phyloP scores from a whole-genome alignment of 2,888 invertebrate genomes.

The Cantharis flavilabris region DNA sequence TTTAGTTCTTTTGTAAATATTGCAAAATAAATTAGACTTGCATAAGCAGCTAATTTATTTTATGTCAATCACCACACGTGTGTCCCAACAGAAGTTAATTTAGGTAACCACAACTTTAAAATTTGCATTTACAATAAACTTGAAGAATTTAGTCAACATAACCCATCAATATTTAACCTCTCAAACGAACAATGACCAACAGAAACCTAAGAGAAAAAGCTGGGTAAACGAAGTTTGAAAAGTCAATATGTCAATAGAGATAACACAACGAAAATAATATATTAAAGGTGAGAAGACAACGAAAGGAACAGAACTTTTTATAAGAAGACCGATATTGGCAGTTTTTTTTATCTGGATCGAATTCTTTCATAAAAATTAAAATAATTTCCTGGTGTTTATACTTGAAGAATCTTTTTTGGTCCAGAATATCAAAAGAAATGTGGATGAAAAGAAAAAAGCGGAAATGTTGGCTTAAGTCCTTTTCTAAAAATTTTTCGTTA shows the following conservation, averaged over 20 bases:
- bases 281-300: slow-evolving; percentile 13
- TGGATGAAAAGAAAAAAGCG: neutral
- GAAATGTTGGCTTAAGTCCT: neutral
- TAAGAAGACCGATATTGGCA: too few species aligned
- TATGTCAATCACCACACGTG: neutral
- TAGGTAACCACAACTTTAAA: neutral
- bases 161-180: neutral
- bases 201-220: neutral
- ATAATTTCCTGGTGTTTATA: neutral
- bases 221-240: slow-evolving; percentile 7
- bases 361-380: neutral
- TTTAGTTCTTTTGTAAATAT: neutral
- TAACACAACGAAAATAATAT: slow-evolving; percentile 10
- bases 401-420: neutral
- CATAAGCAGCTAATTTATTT: neutral
- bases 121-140: neutral
- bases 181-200: neutral
- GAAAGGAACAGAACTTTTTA: neutral
- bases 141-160: neutral
- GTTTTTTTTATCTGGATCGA: neutral
- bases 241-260: slow-evolving; percentile 24
- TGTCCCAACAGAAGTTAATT: neutral
- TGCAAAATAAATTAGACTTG: neutral
- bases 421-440: neutral
- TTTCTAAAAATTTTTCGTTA: neutral